Conservation (phyloP, 2,797 vertebrate species). For the Petrocephalus schoutedeni region DNA sequence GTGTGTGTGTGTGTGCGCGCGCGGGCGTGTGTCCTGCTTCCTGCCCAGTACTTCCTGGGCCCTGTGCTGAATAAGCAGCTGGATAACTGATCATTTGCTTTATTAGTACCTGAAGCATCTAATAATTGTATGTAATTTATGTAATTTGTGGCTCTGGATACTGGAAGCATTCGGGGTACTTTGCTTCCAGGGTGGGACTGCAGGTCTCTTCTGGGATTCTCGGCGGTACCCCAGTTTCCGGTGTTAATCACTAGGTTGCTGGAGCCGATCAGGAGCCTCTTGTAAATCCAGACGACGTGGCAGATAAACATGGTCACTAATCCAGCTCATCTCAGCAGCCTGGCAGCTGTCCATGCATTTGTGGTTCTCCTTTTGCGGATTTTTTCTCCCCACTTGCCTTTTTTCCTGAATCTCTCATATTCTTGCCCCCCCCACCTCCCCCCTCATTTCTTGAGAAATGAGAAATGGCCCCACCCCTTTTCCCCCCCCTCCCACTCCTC, state of each 20-base stretch:
- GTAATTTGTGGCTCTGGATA: background rate
- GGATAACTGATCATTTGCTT: background rate
- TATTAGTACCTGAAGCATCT: background rate
- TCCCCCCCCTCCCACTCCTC: background rate
- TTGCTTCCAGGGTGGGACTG: slow-evolving; percentile 19
- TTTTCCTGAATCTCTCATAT: background rate
- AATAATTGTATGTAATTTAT: background rate
- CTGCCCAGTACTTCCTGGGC: background rate
- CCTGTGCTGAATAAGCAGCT: background rate
- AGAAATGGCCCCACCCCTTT: background rate
- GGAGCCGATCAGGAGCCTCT: background rate
- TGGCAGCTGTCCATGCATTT: background rate
- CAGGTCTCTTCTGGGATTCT: background rate
- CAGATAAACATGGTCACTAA: slow-evolving; percentile 1
- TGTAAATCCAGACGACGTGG: background rate
- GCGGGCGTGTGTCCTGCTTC: background rate
- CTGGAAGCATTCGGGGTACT: background rate
- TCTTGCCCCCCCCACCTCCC: background rate
- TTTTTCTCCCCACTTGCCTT: background rate
- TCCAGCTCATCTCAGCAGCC: background rate
- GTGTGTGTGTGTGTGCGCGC: background rate
- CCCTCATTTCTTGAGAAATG: background rate
- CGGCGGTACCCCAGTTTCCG: background rate
- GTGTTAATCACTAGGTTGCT: background rate
- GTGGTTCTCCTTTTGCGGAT: background rate